These are phyloP conservation scores for Cheilosia variabilis DNA, from an alignment of 2,888 invertebrate genomes.

Conservation along the genomic window DNA sequence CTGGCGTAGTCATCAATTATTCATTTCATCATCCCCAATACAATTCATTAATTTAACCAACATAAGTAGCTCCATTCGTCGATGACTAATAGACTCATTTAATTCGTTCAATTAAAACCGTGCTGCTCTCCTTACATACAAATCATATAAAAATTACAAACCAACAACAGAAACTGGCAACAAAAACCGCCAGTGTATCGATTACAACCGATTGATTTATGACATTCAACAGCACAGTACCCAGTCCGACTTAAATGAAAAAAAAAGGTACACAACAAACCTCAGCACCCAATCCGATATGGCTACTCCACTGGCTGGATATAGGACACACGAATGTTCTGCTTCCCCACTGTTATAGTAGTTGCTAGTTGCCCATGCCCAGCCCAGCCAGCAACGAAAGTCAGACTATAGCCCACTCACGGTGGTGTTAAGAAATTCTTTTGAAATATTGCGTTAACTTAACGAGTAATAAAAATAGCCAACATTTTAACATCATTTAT, in stretches of 20 bases:
- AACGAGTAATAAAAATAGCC: constrained; percentile 71
- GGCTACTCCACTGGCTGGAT: constrained; percentile 18
- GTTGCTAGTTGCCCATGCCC: background rate
- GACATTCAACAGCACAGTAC: constrained; percentile 47
- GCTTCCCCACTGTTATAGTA: constrained; percentile 58
- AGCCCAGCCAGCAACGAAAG: background rate
- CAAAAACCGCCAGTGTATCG: constrained; percentile 51
- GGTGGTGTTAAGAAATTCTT: constrained; percentile 66
- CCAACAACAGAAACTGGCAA: constrained; percentile 11
- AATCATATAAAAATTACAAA: constrained; percentile 41
- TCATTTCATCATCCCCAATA: constrained; percentile 40
- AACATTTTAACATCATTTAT: constrained; percentile 74
- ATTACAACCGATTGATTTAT: constrained; percentile 74
- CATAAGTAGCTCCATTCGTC: constrained; percentile 59
- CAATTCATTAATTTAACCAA: constrained; percentile 70
- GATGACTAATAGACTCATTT: constrained; percentile 74
- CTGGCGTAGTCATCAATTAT: constrained; percentile 54
- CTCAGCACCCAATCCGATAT: constrained; percentile 5
- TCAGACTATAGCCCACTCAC: constrained; percentile 25
- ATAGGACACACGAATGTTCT: constrained; percentile 52
- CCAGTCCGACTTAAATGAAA: background rate
- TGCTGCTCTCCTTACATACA: constrained; percentile 68
- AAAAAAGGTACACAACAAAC: no score
- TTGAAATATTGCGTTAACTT: constrained; percentile 75
- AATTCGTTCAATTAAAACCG: constrained; percentile 72